Evolutionary conservation across 1,140 invertebrate species (phyloP), one percentile per base, ranked within the genome.

Genomic region (Diploscapter pachys): DNA sequence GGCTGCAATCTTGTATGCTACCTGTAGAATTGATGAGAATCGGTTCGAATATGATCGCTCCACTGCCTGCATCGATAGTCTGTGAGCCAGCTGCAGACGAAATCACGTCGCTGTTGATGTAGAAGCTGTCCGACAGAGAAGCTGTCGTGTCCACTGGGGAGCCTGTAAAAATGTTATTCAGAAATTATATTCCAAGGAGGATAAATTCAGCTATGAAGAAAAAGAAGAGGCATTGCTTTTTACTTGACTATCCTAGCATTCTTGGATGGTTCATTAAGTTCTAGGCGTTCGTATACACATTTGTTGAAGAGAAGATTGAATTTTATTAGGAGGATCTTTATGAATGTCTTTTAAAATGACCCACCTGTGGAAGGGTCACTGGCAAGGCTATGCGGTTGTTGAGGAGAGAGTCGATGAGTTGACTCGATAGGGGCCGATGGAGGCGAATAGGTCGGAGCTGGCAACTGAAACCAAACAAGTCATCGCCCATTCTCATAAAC

Each of bases 71-170:
- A 56, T 65, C 77, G 62, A 63, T 31, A 31, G 31, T 31, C 31
- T 80, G 51, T 51, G 74, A 79, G 53, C 57, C 73, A 62, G 53
- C 57, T 52, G 73, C 73, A 5, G 73, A 74, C 6, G 73, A 74
- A 5, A 74, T 74, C 56, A 69, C 73, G 63, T 74, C 73, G 50
- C 64, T 74, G 65, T 74, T 74, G 5, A 78, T 75, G 68, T 76
- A 73, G 49, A 78, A 81, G 64, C 79, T 79, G 54, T 79, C 78
- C 56, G 73, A 80, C 48, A 80, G 62, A 6, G 78, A 80, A 13
- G 76, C 80, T 5, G 79, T 80, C 49, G 79, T 81, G 4, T 81
- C 80, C 4, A 76, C 61, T 4, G 72, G 76, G 9, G 79, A 80
- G 50, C 76, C 80, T n/a, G 74, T 73, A 31, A 31, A 31, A 31